Conservation (phyloP, 2,797 vertebrate genomes). For the Bucorvus abyssinicus region DNA sequence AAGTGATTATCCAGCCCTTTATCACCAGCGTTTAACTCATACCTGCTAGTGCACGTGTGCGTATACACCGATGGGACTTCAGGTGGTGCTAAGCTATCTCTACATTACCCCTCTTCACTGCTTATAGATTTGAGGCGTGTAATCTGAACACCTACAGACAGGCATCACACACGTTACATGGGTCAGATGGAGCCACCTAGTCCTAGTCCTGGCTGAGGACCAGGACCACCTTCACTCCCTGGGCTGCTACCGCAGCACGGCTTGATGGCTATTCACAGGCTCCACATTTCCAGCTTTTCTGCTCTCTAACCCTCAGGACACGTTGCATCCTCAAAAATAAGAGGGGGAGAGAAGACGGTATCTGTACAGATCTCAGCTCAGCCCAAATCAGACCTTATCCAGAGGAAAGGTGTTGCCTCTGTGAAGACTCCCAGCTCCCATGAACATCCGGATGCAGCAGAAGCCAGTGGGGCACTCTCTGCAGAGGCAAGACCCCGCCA, state of each 20-base stretch:
- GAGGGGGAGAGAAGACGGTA: not conserved
- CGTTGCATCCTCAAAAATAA: not conserved
- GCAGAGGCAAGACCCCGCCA: not conserved
- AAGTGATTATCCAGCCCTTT: not conserved
- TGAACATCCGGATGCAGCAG: not conserved
- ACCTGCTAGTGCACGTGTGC: not conserved
- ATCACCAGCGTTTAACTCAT: not conserved
- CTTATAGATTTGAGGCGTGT: not conserved
- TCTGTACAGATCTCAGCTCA: not conserved
- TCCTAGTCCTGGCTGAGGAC: not conserved
- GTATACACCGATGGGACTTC: not conserved
- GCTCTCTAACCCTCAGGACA: not conserved
- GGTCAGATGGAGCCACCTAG: not conserved
- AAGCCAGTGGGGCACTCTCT: not conserved
- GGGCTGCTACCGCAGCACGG: not conserved
- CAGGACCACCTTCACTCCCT: not conserved
- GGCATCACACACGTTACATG: not conserved
- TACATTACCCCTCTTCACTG: not conserved
- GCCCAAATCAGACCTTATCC: not conserved
- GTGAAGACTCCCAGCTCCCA: not conserved
- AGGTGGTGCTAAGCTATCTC: not conserved
- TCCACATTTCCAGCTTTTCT: not conserved
- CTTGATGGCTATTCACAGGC: not conserved
- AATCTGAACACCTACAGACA: not conserved
- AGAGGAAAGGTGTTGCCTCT: not conserved